Percentiles rank a stretch among this genome's conserved stretches.
These are phyloP conservation scores for Heliconius ismenius DNA, from an alignment of 2,888 invertebrate genomes.

Conservation along the genomic window DNA sequence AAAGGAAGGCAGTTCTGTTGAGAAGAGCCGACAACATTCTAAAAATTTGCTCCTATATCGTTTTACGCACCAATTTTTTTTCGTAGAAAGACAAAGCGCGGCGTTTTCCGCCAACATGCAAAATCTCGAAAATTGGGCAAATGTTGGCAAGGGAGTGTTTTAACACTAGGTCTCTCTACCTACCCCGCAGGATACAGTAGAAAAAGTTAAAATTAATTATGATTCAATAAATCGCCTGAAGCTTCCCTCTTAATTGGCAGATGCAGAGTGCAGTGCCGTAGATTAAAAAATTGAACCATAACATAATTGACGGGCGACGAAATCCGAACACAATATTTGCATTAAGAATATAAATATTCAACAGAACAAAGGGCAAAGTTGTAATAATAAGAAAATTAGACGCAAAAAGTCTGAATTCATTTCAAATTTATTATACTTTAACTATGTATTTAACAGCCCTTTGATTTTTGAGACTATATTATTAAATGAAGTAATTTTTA, in stretches of 20 bases:
- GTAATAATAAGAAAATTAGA: neutral
- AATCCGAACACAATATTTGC: neutral
- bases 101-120: neutral
- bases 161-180: neutral
- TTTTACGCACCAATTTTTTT: too few species aligned
- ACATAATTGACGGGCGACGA: neutral
- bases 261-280: neutral
- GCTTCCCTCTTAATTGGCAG: neutral
- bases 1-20: neutral
- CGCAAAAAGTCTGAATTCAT: neutral
- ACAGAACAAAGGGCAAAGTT: neutral
- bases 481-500: neutral
- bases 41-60: neutral
- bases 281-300: neutral
- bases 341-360: neutral
- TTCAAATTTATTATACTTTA: neutral
- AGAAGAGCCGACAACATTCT: neutral
- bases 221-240: neutral
- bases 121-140: neutral
- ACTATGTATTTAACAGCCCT: neutral
- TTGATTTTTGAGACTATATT: neutral
- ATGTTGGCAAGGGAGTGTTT: too few species aligned
- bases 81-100: neutral
- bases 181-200: neutral
- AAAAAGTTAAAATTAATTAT: neutral